A percentile compares a stretch with the other conserved stretches of the same genome.
Evolutionary conservation across 2,797 vertebrate genomes (phyloP).

Genomic region (Chrysolophus pictus): DNA sequence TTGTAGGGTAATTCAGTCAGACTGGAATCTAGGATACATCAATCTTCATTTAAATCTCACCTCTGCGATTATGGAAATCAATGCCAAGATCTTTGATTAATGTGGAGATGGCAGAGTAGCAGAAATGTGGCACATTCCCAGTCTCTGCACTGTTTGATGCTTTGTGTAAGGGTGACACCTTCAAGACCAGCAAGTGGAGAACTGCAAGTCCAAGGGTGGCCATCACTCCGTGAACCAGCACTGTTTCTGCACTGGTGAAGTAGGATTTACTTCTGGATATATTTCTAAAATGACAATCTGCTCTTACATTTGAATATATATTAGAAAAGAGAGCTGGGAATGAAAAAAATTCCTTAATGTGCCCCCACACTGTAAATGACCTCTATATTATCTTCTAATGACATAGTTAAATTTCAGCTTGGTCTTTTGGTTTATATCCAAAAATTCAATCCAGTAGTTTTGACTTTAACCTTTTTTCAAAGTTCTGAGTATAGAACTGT

Average conservation of each 20-base stretch:
- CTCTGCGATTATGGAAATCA: background rate
- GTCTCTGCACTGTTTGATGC: background rate
- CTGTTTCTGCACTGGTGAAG: background rate
- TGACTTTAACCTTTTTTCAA: background rate
- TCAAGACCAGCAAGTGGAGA: constrained; percentile 14
- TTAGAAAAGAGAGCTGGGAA: constrained; percentile 27
- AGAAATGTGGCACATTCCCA: background rate
- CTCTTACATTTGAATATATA: constrained; percentile 8
- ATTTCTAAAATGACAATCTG: constrained; percentile 10
- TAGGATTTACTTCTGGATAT: background rate
- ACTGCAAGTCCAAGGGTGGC: background rate
- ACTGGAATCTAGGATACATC: background rate
- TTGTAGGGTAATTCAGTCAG: background rate
- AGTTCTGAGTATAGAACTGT: background rate
- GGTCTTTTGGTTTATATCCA: background rate
- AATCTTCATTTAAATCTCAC: background rate
- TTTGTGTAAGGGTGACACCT: constrained; percentile 2
- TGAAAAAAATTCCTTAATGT: background rate
- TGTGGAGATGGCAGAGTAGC: background rate
- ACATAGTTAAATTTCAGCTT: constrained; percentile 1
- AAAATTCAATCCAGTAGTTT: constrained; percentile 23
- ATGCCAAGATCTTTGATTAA: background rate
- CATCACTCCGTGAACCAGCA: background rate
- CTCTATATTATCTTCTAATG: background rate
- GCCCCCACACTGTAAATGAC: background rate